Base-by-base conservation (phyloP, 2,113 vertebrate species). In the Xenopus borealis region DNA sequence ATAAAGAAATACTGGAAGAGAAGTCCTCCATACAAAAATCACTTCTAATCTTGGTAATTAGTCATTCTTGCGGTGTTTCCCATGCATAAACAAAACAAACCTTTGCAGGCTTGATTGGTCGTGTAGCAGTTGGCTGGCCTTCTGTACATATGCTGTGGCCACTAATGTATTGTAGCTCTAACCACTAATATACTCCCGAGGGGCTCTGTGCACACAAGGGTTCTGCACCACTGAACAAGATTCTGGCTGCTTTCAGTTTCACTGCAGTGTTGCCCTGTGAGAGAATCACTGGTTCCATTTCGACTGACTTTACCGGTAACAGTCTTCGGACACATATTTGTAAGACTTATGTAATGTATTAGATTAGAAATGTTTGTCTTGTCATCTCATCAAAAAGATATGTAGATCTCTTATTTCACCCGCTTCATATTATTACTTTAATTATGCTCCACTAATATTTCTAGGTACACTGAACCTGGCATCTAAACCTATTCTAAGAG, bases 181-280 rank as follows among this genome's bases (percentile, higher is more conserved):
- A 57, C 79, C 59, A 78, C 46, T 72, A 69, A 78, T 11, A 1
- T 16, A 66, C 10, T 78, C 72, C 18, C 66, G 10, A 72, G 67
- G 65, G 7, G n/a, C 69, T 61, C 72, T 1, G 0, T 66, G 81
- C 71, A 61, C 69, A 64, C 52, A 62, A 50, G 75, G 75, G 23
- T 53, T 70, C 69, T 0, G 0, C 66, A 71, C 80, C 13, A 45
- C 66, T 78, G 79, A 70, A 69, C 33, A 75, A 58, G 8, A 23
- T 72, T 65, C 78, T 63, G 63, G n/a, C 47, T 65, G 33, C 53
- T 0, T 69, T 65, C 30, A 12, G 17, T n/a, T 11, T 23, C 4
- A 72, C 12, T 44, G 52, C n/a, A 57, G 52, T 20, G 30, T 14
- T 45, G 50, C 30, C 17, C 23, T 44, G 27, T 17, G 10, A 73